Base-by-base conservation (phyloP, 2,797 vertebrate genomes). In the Rhinoraja longicauda region DNA sequence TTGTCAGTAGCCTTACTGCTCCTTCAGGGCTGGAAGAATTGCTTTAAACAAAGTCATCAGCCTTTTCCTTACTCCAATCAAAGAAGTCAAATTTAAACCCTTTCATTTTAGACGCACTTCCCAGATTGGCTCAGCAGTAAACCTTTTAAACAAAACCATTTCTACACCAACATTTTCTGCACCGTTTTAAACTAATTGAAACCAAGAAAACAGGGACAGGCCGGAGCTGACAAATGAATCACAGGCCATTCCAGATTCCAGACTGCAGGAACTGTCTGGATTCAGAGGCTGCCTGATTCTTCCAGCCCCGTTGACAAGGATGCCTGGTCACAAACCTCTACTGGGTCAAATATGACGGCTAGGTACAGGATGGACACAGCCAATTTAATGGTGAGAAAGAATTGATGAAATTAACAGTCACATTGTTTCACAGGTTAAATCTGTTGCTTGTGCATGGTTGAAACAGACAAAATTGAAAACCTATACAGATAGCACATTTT, bases 1-100 rank as follows among this genome's bases (percentile, higher is more conserved):
- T 29, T 73, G 4, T 73, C 39, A 39, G 36, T 29, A 45, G 24
- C 15, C 73, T 53, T 32, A 32, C 1, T 9, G n/a, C 84, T 32
- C n/a, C 36, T 88, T 67, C 84, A 67, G 59, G 84, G 84, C 59
- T 88, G 59, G 59, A 88, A 88, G 84, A 36, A 88, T 36, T 64
- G 15, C 0, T 32, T 64, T 88, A 8, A 17, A 24, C 24, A 19
- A n/a, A n/a, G 64, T 9, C n/a, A 13, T 17, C 62, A 62, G 86
- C 32, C n/a, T 64, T 17, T 3, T 1, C 17, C 6, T 39, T 21
- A 45, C 17, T 72, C 90, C 24, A 84, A 72, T 26, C 70, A 53
- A 90, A 12, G 36, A 45, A 45, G 13, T 7, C 64, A 45, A 72
- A 39, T 8, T 21, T 7, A 70, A 73, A 8, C 21, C 1, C 70